Evolutionary conservation across 2,797 vertebrate species (phyloP), one percentile per base, ranked within the genome.

Genomic region (Dipus sagitta): DNA sequence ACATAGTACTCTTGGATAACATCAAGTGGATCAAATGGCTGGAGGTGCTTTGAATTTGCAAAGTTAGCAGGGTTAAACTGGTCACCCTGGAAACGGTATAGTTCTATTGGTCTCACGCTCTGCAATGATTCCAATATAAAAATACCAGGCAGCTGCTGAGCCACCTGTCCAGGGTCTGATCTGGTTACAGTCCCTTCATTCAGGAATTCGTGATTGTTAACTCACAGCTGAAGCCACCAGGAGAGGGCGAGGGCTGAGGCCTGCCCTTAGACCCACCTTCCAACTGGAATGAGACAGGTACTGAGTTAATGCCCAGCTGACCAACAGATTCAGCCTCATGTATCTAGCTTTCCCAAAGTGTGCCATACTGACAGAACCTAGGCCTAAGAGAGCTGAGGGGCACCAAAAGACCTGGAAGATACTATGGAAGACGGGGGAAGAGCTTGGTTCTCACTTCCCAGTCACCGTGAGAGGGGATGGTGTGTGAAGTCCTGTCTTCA

Each of bases 101-200:
- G 3, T 52, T 94, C 32, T 76, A 20, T 75, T 64, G 32, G 23
- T 84, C 30, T 78, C 32, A 76, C 58, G 8, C 42, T 90, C 85
- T 71, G 47, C 32, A 79, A 64, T 9, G 24, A 94, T 84, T 83
- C 88, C 88, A 47, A 28, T 58, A n/a, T 71, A 88, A 94, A 96
- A 96, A 88, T 70, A 95, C 32, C 71, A 72, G 65, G 78, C 82
- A 86, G 76, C 64, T 92, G 87, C 74, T 42, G 17, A 65, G 70
- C 79, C 86, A 78, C 84, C 90, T 96, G 95, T 62, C 77, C 86
- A 17, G n/a, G 86, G 79, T 68, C 76, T 93, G 77, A 86, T 58
- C 80, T 87, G 91, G 60, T 65, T 81, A 47, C 54, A 20, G 18
- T 34, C 32, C 58, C 28, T 78, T 86, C 86, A 72, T 64, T 88